These are phyloP conservation scores for Seriola aureovittata DNA, from an alignment of 2,113 vertebrate genomes.

Conservation along the genomic window DNA sequence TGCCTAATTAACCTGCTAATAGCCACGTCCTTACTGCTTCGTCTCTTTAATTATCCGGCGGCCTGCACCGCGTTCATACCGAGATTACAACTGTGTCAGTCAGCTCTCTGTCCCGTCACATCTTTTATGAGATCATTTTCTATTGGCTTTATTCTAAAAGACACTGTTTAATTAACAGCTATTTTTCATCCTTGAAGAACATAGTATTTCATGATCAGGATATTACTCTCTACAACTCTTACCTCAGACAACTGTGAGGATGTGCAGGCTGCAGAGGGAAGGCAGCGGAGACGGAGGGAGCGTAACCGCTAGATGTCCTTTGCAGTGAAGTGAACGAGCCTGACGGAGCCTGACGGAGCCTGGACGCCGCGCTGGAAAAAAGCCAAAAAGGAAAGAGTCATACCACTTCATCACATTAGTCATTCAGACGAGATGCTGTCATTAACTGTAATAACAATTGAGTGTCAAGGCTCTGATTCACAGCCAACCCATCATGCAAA, in stretches of 20 bases:
- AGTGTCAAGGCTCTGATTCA: slow-evolving; percentile 79
- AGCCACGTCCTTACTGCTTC: slow-evolving; percentile 79
- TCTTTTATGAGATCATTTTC: slow-evolving; percentile 68
- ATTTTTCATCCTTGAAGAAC: slow-evolving; percentile 59
- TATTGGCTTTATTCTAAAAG: slow-evolving; percentile 67
- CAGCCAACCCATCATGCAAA: slow-evolving; percentile 48
- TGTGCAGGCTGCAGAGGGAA: slow-evolving; percentile 7
- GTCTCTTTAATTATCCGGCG: slow-evolving; percentile 80
- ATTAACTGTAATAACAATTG: slow-evolving; percentile 75
- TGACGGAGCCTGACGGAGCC: slow-evolving; percentile 24
- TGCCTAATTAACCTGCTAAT: slow-evolving; percentile 94
- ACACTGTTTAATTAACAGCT: slow-evolving; percentile 66
- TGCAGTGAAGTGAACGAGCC: slow-evolving; percentile 41
- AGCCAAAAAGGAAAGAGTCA: slow-evolving; percentile 60
- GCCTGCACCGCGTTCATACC: slow-evolving; percentile 50
- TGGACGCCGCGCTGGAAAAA: slow-evolving; percentile 32
- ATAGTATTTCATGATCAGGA: slow-evolving; percentile 18
- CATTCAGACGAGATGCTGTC: slow-evolving; percentile 74
- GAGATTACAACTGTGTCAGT: slow-evolving; percentile 72
- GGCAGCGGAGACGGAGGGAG: slow-evolving; percentile 1
- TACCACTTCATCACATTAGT: slow-evolving; percentile 66
- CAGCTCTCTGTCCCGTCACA: slow-evolving; percentile 63
- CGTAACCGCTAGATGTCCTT: slow-evolving; percentile 68
- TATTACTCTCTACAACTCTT: slow-evolving; percentile 33
- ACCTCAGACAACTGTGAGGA: slow-evolving; percentile 1